These are phyloP conservation scores for Drosophila aldrichi DNA, from an alignment of 2,888 invertebrate genomes.

Conservation along the genomic window DNA sequence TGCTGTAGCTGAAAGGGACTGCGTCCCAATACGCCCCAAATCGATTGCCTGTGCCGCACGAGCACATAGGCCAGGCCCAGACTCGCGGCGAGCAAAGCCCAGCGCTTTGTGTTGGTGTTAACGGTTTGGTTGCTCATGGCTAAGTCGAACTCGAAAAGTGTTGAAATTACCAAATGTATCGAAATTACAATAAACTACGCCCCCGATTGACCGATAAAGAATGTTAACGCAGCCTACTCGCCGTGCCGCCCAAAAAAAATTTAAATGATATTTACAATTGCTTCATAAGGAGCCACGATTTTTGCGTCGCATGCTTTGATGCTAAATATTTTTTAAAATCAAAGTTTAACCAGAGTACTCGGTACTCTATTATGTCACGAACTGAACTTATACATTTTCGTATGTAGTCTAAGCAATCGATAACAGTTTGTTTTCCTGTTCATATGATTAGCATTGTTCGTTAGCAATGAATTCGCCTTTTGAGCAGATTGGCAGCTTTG, in stretches of 20 bases:
- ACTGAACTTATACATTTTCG: not conserved
- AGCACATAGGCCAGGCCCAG: conserved; percentile 81
- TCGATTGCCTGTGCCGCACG: conserved; percentile 86
- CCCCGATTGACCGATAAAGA: conserved; percentile 26
- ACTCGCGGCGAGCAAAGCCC: conserved; percentile 72
- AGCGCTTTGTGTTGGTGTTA: conserved; percentile 20
- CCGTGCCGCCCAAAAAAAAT: conserved; percentile 15
- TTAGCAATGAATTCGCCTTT: too few species aligned
- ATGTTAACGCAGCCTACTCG: not conserved
- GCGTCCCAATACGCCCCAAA: conserved; percentile 81
- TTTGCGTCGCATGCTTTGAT: conserved; percentile 5
- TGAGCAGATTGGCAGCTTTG: not conserved
- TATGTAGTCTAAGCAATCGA: not conserved
- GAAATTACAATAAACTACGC: conserved; percentile 14
- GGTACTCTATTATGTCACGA: not conserved
- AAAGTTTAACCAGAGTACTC: not conserved
- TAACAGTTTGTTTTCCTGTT: not conserved
- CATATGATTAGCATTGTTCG: not conserved
- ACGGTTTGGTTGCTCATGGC: conserved; percentile 42
- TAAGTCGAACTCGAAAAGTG: conserved; percentile 7
- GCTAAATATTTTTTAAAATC: not conserved
- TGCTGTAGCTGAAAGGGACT: conserved; percentile 66
- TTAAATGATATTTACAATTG: not conserved
- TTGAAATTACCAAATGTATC: conserved; percentile 18
- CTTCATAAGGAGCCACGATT: not conserved